phyloP scores from a whole-genome alignment of 23 tunicate species.

The Botrylloides violaceus region DNA sequence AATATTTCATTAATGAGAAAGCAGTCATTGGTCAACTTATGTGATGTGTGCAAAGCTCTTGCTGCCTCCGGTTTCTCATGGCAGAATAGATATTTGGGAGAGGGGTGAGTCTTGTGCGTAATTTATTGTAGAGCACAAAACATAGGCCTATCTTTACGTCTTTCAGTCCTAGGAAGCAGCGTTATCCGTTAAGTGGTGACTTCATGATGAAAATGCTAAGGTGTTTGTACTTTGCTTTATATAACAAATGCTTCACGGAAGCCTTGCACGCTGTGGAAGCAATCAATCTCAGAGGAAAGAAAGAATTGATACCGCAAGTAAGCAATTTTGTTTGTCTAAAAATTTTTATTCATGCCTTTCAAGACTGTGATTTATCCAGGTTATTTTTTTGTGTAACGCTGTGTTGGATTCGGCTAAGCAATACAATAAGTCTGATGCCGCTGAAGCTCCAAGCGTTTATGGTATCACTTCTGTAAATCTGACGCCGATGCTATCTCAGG shows the following conservation, averaged over 20 bases:
- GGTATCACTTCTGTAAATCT: constrained; percentile 26
- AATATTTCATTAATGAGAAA: constrained; percentile 23
- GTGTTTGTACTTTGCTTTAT: constrained; percentile 56
- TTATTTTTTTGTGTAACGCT: constrained; percentile 60
- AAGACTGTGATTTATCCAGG: constrained; percentile 36
- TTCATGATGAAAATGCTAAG: constrained; percentile 32
- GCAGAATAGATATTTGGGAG: constrained; percentile 21
- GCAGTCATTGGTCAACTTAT: constrained; percentile 33
- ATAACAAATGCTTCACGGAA: constrained; percentile 34
- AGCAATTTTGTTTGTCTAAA: no score
- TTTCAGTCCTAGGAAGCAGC: neutral
- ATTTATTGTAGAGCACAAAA: neutral
- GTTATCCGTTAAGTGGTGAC: constrained; percentile 28
- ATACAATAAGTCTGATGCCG: constrained; percentile 25
- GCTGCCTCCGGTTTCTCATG: constrained; percentile 57
- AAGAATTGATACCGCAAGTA: constrained; percentile 64
- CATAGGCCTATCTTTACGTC: no score
- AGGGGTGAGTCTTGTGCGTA: constrained; percentile 21
- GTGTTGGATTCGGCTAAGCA: constrained; percentile 35
- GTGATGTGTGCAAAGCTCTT: constrained; percentile 25
- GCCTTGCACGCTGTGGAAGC: constrained; percentile 60
- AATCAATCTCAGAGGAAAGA: constrained; percentile 39
- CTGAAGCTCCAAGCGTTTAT: constrained; percentile 32
- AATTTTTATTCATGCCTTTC: no score
- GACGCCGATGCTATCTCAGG: constrained; percentile 48